phyloP scores from a whole-genome alignment of 2,797 vertebrate species.

The Acanthiza pusilla region DNA sequence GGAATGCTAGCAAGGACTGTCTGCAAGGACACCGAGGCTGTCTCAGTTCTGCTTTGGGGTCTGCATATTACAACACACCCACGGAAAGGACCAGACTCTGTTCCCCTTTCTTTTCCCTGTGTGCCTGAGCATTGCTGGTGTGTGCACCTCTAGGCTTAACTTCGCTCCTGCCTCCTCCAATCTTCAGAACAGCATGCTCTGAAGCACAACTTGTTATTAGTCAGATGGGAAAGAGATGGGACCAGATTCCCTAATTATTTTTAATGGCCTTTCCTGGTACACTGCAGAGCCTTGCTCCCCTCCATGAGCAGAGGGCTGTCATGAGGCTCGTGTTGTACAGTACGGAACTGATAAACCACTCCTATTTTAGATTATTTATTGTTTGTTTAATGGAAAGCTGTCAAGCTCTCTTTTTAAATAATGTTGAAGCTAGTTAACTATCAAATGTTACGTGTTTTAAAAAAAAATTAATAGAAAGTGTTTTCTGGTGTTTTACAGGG shows the following conservation, averaged over 20 bases:
- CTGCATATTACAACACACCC: neutral
- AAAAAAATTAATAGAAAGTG: rapidly evolving
- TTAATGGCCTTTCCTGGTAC: neutral
- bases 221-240: neutral
- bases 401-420: neutral
- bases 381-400: neutral
- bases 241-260: neutral
- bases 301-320: neutral
- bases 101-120: neutral
- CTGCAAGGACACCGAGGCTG: neutral
- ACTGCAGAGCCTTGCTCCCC: neutral
- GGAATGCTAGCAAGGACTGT: neutral
- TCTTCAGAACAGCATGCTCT: neutral
- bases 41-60: neutral
- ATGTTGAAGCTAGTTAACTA: neutral
- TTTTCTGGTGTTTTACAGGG: neutral
- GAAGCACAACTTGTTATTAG: neutral
- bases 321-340: neutral
- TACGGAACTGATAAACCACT: neutral
- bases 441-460: neutral
- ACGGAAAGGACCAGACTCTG: neutral
- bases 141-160: neutral
- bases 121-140: neutral
- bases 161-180: neutral
- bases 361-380: neutral